Percentiles rank a stretch among this genome's conserved stretches.
Conservation (phyloP, 2,113 vertebrate species). For the Sphyrna mokarran region DNA sequence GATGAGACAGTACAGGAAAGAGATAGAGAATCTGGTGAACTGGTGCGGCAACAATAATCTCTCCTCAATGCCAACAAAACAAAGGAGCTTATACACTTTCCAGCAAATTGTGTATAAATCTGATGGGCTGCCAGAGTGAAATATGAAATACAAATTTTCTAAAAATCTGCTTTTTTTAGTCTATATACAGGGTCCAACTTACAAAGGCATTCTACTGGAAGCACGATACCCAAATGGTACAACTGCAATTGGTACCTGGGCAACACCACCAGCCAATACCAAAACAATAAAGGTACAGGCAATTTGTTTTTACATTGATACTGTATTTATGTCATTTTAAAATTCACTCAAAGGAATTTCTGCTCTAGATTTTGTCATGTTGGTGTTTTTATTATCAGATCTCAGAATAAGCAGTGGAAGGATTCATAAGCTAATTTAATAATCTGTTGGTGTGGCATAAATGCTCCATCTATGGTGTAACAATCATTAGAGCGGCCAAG, state of each 20-base stretch:
- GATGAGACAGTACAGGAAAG: too few relatives aligned
- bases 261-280: neutral
- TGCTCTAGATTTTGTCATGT: neutral
- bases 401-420: neutral
- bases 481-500: neutral
- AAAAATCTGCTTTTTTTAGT: neutral
- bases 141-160: neutral
- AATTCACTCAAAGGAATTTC: neutral
- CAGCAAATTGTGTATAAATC: neutral
- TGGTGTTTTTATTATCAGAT: neutral
- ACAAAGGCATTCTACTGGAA: neutral
- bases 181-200: neutral
- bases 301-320: neutral
- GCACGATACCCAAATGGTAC: fast-evolving
- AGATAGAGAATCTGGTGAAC: too few relatives aligned
- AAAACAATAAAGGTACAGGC: neutral
- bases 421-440: neutral
- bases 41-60: too few relatives aligned
- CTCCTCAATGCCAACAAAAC: too few relatives aligned
- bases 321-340: neutral
- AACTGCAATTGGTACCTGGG: neutral
- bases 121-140: neutral
- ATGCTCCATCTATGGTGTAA: too few relatives aligned
- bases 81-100: neutral
- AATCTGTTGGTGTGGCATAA: neutral